phyloP scores from a whole-genome alignment of 1,140 invertebrate genomes.

The Dreissena polymorpha region DNA sequence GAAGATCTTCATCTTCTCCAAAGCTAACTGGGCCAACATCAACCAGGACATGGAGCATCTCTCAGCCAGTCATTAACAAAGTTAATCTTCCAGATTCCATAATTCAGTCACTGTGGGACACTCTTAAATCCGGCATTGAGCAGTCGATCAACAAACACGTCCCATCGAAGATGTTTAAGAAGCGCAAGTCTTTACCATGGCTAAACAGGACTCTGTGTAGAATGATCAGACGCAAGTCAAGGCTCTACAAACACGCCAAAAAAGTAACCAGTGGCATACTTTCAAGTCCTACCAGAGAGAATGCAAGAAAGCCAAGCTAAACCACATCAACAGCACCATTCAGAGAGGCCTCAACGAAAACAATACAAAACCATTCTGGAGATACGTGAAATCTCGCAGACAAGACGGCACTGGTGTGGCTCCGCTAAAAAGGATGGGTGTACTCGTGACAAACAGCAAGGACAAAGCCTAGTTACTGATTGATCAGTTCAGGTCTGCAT shows the following conservation, averaged over 20 bases:
- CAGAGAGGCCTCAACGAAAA: too few relatives aligned
- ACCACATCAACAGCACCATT: too few relatives aligned
- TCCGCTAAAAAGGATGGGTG: constrained; percentile 29
- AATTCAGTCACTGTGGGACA: not conserved
- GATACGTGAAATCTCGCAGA: constrained; percentile 20
- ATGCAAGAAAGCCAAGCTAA: constrained; percentile 41
- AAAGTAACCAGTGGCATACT: constrained; percentile 3
- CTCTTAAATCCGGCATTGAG: constrained; percentile 5
- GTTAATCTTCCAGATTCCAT: not conserved
- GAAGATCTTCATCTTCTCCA: constrained; percentile 28
- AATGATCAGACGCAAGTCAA: constrained; percentile 11
- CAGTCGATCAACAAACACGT: not conserved
- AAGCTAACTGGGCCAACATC: constrained; percentile 46
- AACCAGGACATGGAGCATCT: constrained; percentile 13
- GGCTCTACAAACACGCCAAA: constrained; percentile 27
- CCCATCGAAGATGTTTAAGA: constrained; percentile 25
- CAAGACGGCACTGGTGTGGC: constrained; percentile 48
- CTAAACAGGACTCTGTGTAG: not conserved
- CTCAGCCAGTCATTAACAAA: not conserved
- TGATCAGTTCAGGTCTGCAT: constrained; percentile 43
- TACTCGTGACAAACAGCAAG: constrained; percentile 22
- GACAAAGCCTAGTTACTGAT: constrained; percentile 23
- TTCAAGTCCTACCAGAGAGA: constrained; percentile 25
- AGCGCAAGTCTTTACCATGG: constrained; percentile 21
- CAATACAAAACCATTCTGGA: too few relatives aligned